phyloP scores from a whole-genome alignment of 2,113 vertebrate genomes.

The Psettodes erumei region DNA sequence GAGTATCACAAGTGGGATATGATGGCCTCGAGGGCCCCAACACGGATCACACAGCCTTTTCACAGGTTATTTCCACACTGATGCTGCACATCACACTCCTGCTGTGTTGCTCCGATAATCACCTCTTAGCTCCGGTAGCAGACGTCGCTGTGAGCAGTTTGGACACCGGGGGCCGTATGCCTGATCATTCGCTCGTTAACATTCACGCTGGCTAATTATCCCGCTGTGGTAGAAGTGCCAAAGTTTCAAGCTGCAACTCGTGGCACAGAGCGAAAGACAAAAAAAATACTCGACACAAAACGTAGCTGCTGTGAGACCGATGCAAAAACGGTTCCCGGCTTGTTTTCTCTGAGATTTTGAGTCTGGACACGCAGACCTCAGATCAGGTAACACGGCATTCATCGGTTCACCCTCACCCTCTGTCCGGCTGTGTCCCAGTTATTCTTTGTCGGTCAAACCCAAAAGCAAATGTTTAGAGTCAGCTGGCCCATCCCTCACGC shows the following conservation, averaged over 20 bases:
- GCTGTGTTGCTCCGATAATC: background rate
- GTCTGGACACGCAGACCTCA: conserved; percentile 18
- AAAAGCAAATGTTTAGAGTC: conserved; percentile 81
- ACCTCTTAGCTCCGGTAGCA: background rate
- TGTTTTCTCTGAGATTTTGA: conserved; percentile 27
- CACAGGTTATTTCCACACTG: background rate
- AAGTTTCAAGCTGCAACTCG: conserved; percentile 19
- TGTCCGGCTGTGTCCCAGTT: conserved; percentile 50
- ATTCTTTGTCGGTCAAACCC: conserved; percentile 61
- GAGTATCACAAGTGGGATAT: too few relatives aligned
- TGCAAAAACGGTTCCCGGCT: background rate
- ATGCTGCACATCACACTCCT: background rate
- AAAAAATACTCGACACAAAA: background rate
- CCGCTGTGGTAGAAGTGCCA: background rate
- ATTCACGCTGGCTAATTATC: background rate
- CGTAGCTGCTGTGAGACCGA: background rate
- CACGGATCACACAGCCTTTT: background rate
- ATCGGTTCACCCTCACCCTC: conserved; percentile 37
- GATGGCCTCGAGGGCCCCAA: too few relatives aligned
- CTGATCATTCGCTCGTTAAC: conserved; percentile 5
- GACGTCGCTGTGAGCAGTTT: background rate
- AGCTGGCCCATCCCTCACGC: conserved; percentile 64
- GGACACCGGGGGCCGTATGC: conserved; percentile 1
- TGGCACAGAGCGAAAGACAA: background rate
- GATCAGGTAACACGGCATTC: background rate